phyloP scores from a whole-genome alignment of 2,797 vertebrate genomes.

The Pyrocephalus nanus region DNA sequence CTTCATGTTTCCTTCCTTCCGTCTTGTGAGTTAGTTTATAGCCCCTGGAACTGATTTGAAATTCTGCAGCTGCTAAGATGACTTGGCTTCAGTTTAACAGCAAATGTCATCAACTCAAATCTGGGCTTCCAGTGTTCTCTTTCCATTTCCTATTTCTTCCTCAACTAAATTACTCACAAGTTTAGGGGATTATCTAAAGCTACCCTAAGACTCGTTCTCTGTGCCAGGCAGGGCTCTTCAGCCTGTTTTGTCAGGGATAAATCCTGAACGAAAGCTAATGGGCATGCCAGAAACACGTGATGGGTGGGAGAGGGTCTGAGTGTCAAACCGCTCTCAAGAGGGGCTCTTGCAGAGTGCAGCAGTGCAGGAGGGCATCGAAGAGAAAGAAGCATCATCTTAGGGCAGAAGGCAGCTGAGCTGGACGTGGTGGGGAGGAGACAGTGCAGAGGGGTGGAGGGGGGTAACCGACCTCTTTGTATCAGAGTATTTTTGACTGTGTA shows the following conservation, averaged over 20 bases:
- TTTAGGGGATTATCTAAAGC: background rate
- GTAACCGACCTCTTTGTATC: background rate
- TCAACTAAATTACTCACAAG: background rate
- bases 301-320: background rate
- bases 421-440: fast-evolving
- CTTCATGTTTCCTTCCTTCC: slow-evolving; percentile 48
- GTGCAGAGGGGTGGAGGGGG: background rate
- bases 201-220: background rate
- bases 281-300: background rate
- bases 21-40: slow-evolving; percentile 1
- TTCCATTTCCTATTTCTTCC: slow-evolving; percentile 7
- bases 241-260: background rate
- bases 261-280: background rate
- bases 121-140: background rate
- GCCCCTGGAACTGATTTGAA: background rate
- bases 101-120: background rate
- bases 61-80: slow-evolving; percentile 44
- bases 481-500: background rate
- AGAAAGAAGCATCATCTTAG: background rate
- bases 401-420: background rate
- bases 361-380: background rate
- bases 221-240: background rate
- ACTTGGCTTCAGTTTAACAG: slow-evolving; percentile 8
- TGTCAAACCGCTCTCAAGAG: background rate
- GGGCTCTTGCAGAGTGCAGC: fast-evolving